Conservation (phyloP, 2,113 vertebrate genomes). For the Aspidoscelis tigris region DNA sequence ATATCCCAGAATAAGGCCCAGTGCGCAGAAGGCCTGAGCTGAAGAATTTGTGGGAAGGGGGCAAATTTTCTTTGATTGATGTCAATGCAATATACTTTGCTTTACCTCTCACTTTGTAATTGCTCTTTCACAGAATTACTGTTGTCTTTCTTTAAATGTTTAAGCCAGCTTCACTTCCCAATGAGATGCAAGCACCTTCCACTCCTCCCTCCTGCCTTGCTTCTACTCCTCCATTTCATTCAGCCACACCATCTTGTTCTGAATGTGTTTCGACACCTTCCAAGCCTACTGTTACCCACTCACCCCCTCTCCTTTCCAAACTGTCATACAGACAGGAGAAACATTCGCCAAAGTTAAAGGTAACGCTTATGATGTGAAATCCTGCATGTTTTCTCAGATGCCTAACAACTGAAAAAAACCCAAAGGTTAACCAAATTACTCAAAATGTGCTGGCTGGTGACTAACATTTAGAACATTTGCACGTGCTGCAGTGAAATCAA, state of each 20-base stretch:
- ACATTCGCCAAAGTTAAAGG: conserved; percentile 86
- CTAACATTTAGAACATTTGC: conserved; percentile 65
- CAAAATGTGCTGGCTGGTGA: conserved; percentile 37
- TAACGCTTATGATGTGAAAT: conserved; percentile 76
- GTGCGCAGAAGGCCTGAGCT: not conserved
- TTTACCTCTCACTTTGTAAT: conserved; percentile 21
- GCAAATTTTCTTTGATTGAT: not conserved
- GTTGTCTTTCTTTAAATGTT: conserved; percentile 68
- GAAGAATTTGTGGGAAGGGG: not conserved
- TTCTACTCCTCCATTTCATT: conserved; percentile 62
- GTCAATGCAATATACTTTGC: conserved; percentile 14
- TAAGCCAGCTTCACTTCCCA: conserved; percentile 67
- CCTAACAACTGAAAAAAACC: conserved; percentile 35
- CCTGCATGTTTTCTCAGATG: conserved; percentile 42
- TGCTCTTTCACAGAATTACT: conserved; percentile 44
- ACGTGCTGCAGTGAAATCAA: conserved; percentile 11
- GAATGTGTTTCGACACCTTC: conserved; percentile 53
- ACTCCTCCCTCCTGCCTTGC: conserved; percentile 59
- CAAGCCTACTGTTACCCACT: conserved; percentile 65
- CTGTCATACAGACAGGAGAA: conserved; percentile 76
- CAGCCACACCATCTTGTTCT: conserved; percentile 65
- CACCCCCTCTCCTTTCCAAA: conserved; percentile 78
- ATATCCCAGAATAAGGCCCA: too few relatives aligned
- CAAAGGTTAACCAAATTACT: conserved; percentile 47
- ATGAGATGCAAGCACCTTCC: conserved; percentile 51